These are phyloP conservation scores for Acleris holmiana DNA, from an alignment of 2,888 invertebrate species.

Conservation along the genomic window DNA sequence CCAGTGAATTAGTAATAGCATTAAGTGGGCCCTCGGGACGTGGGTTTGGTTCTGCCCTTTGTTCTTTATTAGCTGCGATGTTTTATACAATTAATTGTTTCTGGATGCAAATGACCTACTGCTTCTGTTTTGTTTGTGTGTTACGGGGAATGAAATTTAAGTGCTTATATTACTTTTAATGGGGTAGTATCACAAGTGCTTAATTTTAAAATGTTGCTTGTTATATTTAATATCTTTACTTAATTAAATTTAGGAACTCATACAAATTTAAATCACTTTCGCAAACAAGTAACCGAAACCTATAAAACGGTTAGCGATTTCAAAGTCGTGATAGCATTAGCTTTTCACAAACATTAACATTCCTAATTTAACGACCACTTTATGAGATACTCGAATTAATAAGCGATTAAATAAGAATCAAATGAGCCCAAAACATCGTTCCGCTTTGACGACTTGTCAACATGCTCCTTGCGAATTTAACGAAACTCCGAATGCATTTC, in stretches of 20 bases:
- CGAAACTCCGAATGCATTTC: slow-evolving; percentile 69
- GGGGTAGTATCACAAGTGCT: neutral
- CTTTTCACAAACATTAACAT: slow-evolving; percentile 28
- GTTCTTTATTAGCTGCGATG: slow-evolving; percentile 38
- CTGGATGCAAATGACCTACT: slow-evolving; percentile 30
- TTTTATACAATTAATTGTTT: slow-evolving; percentile 38
- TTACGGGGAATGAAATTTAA: slow-evolving; percentile 14
- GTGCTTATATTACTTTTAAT: slow-evolving; percentile 2
- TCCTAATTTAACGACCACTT: slow-evolving; percentile 33
- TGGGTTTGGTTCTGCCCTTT: slow-evolving; percentile 32
- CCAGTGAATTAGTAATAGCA: slow-evolving; percentile 73
- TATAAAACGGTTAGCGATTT: slow-evolving; percentile 25
- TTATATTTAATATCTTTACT: neutral
- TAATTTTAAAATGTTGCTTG: neutral
- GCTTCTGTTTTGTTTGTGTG: slow-evolving; percentile 21
- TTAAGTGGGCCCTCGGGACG: slow-evolving; percentile 70
- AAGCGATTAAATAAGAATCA: slow-evolving; percentile 31
- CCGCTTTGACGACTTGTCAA: slow-evolving; percentile 48
- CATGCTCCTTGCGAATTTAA: slow-evolving; percentile 69
- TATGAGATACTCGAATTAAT: slow-evolving; percentile 30
- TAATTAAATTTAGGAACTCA: slow-evolving; percentile 2
- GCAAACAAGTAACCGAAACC: slow-evolving; percentile 13
- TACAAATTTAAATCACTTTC: slow-evolving; percentile 2
- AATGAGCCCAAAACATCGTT: slow-evolving; percentile 46
- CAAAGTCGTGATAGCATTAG: slow-evolving; percentile 31